Evolutionary conservation across 2,888 invertebrate genomes (phyloP), one percentile per base, ranked within the genome.

Genomic region (Limenitis arthemis): DNA sequence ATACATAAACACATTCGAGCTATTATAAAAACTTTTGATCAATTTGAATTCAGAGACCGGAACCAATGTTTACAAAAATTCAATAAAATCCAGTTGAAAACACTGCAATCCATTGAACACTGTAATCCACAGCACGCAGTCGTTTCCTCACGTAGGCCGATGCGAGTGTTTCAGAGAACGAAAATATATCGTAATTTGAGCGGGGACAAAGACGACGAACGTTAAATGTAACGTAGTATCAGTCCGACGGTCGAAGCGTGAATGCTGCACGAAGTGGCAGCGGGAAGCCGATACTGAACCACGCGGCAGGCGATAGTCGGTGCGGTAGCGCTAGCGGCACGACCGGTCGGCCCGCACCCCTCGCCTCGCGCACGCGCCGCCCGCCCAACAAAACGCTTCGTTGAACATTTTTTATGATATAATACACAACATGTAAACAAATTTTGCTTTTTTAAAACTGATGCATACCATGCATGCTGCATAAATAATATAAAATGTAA

Each of bases 41-140:
- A 29, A 30, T 37, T 8, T 30, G 37, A 12, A 8, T 11, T 49
- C 51, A 8, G 29, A 51, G 49, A 29, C 52, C 49, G 53, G 44
- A 46, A 43, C 43, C 49, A 44, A 47, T 50, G 46, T 44, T 44
- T 37, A 46, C 44, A 54, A 43, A 54, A 44, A 37, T 49, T 54
- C 32, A 58, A 49, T 49, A 64, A 63, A 73, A 75, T 79, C 77
- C 77, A 65, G 63, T 56, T 49, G 53, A 63, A 59, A 61, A 67
- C 85, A 86, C 86, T 86, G 86, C 84, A 85, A 84, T 86, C 85
- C 85, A 69, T 69, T 59, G 61, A 63, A 63, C 85, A 86, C 85
- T 85, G 85, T 68, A 85, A 86, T 86, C 85, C 85, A 80, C 64
- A 65, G 63, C 66, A 64, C 47, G 48, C 59, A 63, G 68, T 74